These are phyloP conservation scores for Fratercula arctica DNA, from an alignment of 2,797 vertebrate species.

Conservation along the genomic window DNA sequence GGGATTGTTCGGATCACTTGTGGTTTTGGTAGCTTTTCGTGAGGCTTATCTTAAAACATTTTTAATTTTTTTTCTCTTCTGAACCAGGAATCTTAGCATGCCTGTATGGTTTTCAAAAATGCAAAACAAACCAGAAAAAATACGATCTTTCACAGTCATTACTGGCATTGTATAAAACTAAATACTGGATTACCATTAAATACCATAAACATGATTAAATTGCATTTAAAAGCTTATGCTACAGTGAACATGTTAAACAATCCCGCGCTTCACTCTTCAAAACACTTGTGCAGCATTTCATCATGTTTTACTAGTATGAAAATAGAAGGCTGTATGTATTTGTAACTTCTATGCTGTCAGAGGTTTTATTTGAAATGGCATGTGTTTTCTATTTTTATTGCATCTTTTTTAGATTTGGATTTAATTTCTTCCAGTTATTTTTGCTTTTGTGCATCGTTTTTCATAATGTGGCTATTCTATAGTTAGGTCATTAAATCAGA, in stretches of 20 bases:
- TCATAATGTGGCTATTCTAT: neutral
- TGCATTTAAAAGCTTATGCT: neutral
- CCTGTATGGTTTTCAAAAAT: neutral
- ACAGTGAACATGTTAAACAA: neutral
- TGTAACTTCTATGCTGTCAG: neutral
- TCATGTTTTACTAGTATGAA: neutral
- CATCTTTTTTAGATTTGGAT: neutral
- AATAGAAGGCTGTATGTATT: neutral
- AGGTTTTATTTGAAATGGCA: neutral
- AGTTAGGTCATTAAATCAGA: neutral
- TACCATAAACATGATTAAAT: neutral
- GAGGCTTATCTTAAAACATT: neutral
- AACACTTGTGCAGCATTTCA: neutral
- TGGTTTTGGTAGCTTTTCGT: neutral
- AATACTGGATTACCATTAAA: neutral
- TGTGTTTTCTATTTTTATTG: neutral
- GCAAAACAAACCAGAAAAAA: neutral
- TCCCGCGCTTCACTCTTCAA: neutral
- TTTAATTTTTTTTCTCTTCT: neutral
- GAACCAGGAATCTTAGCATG: neutral
- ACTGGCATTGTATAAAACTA: neutral
- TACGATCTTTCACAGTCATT: fast-evolving
- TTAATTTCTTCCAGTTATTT: neutral
- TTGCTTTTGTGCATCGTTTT: neutral
- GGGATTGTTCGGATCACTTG: neutral